phyloP scores from a whole-genome alignment of 1,140 invertebrate species.

The Rhopalosiphum maidis region DNA sequence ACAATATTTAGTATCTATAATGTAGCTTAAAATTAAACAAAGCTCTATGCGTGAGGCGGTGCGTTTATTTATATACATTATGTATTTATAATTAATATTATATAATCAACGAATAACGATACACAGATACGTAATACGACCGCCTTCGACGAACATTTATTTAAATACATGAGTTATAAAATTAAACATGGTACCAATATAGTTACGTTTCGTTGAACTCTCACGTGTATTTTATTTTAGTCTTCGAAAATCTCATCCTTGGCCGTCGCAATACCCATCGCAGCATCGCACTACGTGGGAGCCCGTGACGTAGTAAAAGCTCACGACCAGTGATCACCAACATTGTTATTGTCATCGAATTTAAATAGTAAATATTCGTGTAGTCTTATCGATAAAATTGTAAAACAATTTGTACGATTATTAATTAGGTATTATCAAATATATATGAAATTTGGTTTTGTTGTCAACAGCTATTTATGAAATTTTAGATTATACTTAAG shows the following conservation, averaged over 20 bases:
- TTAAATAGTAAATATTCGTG: no score
- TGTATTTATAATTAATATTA: not conserved
- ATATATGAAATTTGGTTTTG: no score
- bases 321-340: not conserved
- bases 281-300: not conserved
- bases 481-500: no score
- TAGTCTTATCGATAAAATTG: no score
- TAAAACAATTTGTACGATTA: no score
- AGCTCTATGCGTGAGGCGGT: not conserved
- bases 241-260: not conserved
- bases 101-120: not conserved
- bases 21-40: not conserved
- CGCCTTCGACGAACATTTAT: not conserved
- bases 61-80: no score
- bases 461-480: no score
- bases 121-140: not conserved
- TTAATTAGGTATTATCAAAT: no score
- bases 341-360: not conserved
- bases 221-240: not conserved
- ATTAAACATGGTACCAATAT: constrained; percentile 16
- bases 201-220: not conserved
- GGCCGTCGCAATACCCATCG: not conserved
- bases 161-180: not conserved
- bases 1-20: no score
- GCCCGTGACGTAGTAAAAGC: not conserved